phyloP scores from a whole-genome alignment of 2,113 vertebrate species.

The Entomyzon cyanotis region DNA sequence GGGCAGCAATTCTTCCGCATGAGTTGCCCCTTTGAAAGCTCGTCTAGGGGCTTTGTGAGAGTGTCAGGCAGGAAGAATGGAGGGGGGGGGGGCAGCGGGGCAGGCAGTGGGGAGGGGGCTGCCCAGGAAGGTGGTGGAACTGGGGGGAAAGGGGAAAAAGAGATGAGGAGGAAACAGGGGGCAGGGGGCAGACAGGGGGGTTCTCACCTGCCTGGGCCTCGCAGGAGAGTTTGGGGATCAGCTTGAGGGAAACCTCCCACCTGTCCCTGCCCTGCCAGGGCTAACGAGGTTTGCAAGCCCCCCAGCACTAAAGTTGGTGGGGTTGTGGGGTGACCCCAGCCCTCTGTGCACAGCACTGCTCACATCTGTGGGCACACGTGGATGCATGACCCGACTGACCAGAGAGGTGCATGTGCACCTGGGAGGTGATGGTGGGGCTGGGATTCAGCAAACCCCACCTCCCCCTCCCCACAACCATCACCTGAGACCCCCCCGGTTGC shows the following conservation, averaged over 20 bases:
- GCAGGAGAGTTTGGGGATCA: background rate
- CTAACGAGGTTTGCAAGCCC: accelerated
- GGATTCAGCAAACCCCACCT: background rate
- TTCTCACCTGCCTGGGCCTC: background rate
- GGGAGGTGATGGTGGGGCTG: background rate
- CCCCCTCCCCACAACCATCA: background rate
- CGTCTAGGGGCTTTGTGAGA: slow-evolving; percentile 53
- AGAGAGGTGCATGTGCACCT: background rate
- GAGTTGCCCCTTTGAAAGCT: slow-evolving; percentile 60
- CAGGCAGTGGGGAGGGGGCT: no score
- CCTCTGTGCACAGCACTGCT: background rate
- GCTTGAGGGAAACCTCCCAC: background rate
- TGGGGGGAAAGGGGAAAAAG: background rate
- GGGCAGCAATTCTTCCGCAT: slow-evolving; percentile 56
- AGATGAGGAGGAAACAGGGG: background rate
- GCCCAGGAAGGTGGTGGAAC: background rate
- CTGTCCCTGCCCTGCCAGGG: background rate
- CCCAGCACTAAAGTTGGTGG: background rate
- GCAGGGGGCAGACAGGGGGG: background rate
- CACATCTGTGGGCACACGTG: accelerated
- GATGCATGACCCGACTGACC: accelerated
- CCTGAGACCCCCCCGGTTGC: background rate
- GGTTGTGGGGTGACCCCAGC: background rate
- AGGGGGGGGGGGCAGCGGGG: no score
- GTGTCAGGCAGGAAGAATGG: slow-evolving; percentile 40